phyloP scores from a whole-genome alignment of 1,140 invertebrate species.

The Venturia canescens region DNA sequence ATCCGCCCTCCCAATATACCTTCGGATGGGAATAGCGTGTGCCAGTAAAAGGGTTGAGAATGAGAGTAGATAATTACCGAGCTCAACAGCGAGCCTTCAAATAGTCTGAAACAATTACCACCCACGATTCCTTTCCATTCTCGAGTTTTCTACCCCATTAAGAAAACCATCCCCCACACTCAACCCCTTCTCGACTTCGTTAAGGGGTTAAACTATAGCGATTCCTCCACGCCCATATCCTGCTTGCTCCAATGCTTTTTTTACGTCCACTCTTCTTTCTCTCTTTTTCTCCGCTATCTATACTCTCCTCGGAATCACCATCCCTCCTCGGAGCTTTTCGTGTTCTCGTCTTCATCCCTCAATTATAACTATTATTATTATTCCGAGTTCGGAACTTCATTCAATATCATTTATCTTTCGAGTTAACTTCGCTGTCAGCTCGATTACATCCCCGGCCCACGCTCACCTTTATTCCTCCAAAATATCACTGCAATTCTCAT shows the following conservation, averaged over 20 bases:
- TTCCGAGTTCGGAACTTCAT: neutral
- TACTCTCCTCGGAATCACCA: conserved; percentile 21
- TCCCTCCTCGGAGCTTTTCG: conserved; percentile 12
- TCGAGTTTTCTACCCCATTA: conserved; percentile 62
- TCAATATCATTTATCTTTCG: neutral
- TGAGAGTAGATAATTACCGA: conserved; percentile 60
- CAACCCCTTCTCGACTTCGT: conserved; percentile 51
- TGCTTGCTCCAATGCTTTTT: neutral
- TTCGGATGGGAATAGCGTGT: conserved; percentile 7
- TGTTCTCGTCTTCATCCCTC: conserved; percentile 13
- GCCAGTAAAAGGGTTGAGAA: neutral
- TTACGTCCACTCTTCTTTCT: neutral
- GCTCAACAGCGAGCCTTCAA: conserved; percentile 50
- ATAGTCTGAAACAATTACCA: conserved; percentile 65
- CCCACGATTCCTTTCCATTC: conserved; percentile 63
- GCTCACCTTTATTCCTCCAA: neutral
- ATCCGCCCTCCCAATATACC: conserved; percentile 8
- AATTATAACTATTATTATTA: conserved; percentile 22
- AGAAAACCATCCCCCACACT: conserved; percentile 43
- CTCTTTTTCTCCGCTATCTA: neutral
- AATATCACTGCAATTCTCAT: neutral
- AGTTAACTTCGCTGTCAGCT: neutral
- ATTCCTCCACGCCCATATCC: conserved; percentile 25
- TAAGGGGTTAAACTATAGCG: conserved; percentile 54
- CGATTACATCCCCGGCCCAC: neutral